Base-by-base conservation (phyloP, 1,140 invertebrate genomes). In the Drosophila nikananu region DNA sequence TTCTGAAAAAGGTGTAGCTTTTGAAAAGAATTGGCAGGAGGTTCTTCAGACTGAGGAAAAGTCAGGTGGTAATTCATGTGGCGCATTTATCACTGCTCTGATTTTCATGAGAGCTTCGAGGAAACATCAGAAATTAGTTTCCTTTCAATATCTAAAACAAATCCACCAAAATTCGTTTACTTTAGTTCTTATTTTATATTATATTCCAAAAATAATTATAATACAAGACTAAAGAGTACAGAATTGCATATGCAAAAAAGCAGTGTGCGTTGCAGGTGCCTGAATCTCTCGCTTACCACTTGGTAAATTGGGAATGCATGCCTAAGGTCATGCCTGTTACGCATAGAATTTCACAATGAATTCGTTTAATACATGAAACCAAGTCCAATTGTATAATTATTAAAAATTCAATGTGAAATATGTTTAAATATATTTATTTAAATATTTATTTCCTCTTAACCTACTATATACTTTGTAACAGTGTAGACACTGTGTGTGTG, bases 401-500 rank as follows among this genome's bases (percentile, higher is more conserved):
- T 3, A 12, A 19, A 23, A 13, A 15, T 21, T 46, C 10, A 46
- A 21, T 21, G 19, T 23, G 5, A 46, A 23, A 46, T 46, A 21
- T 32, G 30, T 0, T 12, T 25, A 9, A 13, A 48, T 48, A 25
- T 48, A 23, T 48, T 25, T 48, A 23, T 48, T 15, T 15, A 2
- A 15, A 48, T 23, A 7, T 25, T 17, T 4, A 23, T 15, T 19
- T 48, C 3, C 23, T n/a, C 3, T n/a, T 1, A 51, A 51, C 2
- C 25, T 10, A 0, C 6, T 10, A 17, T 3, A 49, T 23, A 1
- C 3, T 25, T 51, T 19, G 5, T 30, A 30, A 6, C 23, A 35
- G 67, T 71, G 63, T 32, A 51, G 17, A 30, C 48, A 4, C 15
- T n/a, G 23, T 25, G 15, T 39, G 12, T 27, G 30, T 21, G 21